Base-by-base conservation (phyloP, 2,888 invertebrate species). In the Diarsia dahlii region DNA sequence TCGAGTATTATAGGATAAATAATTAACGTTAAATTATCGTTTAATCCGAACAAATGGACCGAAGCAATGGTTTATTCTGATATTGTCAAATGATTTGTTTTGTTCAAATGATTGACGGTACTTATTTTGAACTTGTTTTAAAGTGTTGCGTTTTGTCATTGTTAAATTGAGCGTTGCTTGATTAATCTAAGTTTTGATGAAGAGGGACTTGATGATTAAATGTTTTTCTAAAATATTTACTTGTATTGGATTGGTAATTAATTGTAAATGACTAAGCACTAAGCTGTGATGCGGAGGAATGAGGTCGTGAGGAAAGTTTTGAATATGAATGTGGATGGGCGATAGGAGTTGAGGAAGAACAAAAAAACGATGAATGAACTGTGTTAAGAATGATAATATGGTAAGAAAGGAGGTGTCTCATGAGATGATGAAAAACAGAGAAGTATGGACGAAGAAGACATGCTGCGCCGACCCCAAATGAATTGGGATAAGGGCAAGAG, bases 21-120 rank as follows among this genome's bases (percentile, higher is more conserved):
- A 77, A 86, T 78, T 72, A 84, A 74, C 46, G 72, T 28, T 9
- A 68, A 85, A 79, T 80, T 50, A 77, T 62, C 60, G 3, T 46
- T 72, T 23, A 72, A 78, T 13, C 39, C 46, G 15, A 78, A 69
- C 20, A 56, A 86, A 86, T 73, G 69, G 58, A 79, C 63, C 18
- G 63, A 28, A 74, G 78, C 46, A 75, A 68, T 76, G 78, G 75
- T 78, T 74, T 13, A 85, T 85, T 76, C 48, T 52, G 66, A 63
- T 63, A 77, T 65, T 85, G 46, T 64, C n/a, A 39, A 70, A 28
- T 71, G 68, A 52, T 74, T 74, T 76, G 63, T 46, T 70, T 50
- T 56, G 46, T 81, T 72, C 1, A 9, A 71, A 62, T 70, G 58
- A 82, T 65, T 39, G 60, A 69, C n/a, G 71, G 63, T 39, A 60